These are phyloP conservation scores for Quadriops clusia DNA, from an alignment of 2,888 invertebrate genomes.

Conservation along the genomic window DNA sequence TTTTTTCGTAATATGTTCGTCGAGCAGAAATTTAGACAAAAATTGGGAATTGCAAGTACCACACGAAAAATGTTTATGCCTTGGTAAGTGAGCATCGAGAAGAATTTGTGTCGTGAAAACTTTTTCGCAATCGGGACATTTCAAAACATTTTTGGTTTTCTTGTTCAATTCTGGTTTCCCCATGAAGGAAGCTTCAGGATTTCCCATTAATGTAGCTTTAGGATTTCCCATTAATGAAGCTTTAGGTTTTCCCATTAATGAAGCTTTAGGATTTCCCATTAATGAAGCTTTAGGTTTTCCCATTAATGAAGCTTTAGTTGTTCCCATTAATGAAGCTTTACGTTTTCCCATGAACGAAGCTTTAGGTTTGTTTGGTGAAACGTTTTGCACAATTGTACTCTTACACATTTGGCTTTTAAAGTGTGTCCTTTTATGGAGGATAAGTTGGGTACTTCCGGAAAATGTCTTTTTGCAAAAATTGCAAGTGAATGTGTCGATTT, in stretches of 20 bases:
- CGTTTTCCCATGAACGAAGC: no score
- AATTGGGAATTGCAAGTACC: constrained; percentile 25
- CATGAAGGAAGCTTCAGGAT: no score
- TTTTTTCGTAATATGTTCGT: constrained; percentile 26
- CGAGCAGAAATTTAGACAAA: constrained; percentile 26
- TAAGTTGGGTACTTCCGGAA: constrained; percentile 19
- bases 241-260: no score
- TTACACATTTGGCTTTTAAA: constrained; percentile 26
- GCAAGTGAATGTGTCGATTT: constrained; percentile 20
- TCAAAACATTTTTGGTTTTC: constrained; percentile 13
- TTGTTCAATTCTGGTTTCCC: no score
- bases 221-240: no score
- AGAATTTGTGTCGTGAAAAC: constrained; percentile 21
- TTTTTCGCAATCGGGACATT: constrained; percentile 27
- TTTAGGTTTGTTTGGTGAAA: constrained; percentile 18
- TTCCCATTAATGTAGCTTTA: no score
- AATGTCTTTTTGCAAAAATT: constrained; percentile 26
- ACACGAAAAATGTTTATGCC: constrained; percentile 27
- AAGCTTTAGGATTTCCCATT: no score
- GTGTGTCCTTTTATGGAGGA: constrained; percentile 27
- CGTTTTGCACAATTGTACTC: constrained; percentile 20
- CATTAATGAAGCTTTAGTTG: no score
- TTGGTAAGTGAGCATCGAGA: constrained; percentile 23
- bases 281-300: no score
- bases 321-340: no score